Conservation (phyloP, 23 tunicate species). For the Oikopleura dioica region DNA sequence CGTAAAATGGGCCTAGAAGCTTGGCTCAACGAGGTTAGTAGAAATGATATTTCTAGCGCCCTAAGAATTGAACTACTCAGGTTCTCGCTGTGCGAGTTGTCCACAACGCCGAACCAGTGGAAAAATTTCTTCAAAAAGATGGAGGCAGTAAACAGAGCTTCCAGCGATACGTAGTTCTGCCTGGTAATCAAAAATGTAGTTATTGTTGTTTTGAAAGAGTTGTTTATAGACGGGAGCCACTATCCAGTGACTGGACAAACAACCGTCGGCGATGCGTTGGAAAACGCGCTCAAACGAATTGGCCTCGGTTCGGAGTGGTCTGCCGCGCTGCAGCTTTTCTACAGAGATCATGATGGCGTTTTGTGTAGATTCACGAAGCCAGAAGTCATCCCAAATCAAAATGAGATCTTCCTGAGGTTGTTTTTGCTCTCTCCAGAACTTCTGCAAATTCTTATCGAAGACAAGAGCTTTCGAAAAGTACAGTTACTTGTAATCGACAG, state of each 20-base stretch:
- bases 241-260: background rate
- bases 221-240: no score
- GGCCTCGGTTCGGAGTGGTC: background rate
- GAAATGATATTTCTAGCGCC: no score
- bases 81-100: background rate
- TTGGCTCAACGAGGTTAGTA: background rate
- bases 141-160: background rate
- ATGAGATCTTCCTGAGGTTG: background rate
- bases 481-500: background rate
- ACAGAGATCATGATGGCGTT: background rate
- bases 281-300: background rate
- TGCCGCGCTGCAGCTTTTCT: background rate
- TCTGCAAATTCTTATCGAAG: background rate
- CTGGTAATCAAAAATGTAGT: background rate
- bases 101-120: background rate
- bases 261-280: background rate
- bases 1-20: slow-evolving; percentile 25
- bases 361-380: background rate
- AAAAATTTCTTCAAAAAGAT: background rate
- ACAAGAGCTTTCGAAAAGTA: background rate
- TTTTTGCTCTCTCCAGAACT: background rate
- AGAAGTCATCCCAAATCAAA: background rate
- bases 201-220: no score
- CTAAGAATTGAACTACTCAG: no score
- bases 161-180: background rate